These are phyloP conservation scores for Coendou prehensilis DNA, from an alignment of 2,797 vertebrate genomes.

Conservation along the genomic window DNA sequence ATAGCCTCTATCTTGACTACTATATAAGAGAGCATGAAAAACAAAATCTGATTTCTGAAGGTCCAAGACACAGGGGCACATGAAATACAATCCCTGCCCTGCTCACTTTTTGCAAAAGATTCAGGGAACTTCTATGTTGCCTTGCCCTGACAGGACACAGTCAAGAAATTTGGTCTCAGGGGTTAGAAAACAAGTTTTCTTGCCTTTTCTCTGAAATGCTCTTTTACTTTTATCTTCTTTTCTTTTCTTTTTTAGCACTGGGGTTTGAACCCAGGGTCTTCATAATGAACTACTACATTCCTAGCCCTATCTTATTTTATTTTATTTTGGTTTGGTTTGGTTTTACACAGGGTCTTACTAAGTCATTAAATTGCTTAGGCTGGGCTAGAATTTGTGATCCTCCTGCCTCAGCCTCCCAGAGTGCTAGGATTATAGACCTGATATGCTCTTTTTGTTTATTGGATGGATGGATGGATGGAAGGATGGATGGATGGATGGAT, in stretches of 20 bases:
- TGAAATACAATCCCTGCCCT: background rate
- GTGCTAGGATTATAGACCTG: background rate
- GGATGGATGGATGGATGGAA: background rate
- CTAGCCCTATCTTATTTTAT: background rate
- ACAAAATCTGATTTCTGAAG: background rate
- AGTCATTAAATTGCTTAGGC: background rate
- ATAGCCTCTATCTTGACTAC: background rate
- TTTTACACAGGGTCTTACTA: background rate
- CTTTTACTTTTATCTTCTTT: background rate
- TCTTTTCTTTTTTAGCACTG: background rate
- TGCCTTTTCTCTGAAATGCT: background rate
- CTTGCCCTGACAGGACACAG: background rate
- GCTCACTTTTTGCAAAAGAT: background rate
- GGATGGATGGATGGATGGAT: background rate
- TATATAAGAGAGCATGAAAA: background rate
- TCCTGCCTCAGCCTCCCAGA: background rate
- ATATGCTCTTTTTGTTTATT: background rate
- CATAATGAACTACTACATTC: background rate
- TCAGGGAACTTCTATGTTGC: background rate
- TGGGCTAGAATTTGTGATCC: background rate
- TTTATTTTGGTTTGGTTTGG: background rate
- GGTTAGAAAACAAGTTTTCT: constrained; percentile 24
- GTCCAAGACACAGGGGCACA: background rate
- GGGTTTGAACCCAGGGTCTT: background rate
- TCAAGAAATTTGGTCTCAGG: background rate